These are phyloP conservation scores for Bombus confusus DNA, from an alignment of 1,140 invertebrate genomes.

Conservation along the genomic window DNA sequence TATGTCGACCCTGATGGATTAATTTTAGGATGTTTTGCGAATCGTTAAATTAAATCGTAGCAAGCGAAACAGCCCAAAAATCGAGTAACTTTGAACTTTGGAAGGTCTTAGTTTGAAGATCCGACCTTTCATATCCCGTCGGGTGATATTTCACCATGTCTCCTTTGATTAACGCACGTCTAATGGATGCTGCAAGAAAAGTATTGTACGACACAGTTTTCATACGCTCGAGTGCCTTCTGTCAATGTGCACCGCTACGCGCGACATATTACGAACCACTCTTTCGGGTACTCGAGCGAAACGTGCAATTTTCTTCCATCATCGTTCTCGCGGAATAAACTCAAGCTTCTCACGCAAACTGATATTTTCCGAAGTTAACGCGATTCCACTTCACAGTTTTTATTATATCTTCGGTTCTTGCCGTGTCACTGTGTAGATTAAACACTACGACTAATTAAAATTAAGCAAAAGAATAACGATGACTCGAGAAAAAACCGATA, in stretches of 20 bases:
- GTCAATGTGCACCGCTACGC: not conserved
- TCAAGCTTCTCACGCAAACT: not conserved
- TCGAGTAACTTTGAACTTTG: not conserved
- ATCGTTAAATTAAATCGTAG: not conserved
- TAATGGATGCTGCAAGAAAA: constrained; percentile 6
- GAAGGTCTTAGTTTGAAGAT: not conserved
- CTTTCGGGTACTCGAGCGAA: not conserved
- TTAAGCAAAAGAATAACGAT: not conserved
- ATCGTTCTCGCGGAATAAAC: not conserved
- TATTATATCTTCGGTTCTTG: not conserved
- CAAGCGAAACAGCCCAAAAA: not conserved
- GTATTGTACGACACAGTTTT: not conserved
- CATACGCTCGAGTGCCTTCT: not conserved
- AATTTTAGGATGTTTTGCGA: no score
- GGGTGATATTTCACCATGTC: not conserved
- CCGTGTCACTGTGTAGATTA: not conserved
- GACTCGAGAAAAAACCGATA: not conserved
- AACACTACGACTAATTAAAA: not conserved
- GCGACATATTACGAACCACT: not conserved
- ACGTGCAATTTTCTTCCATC: not conserved
- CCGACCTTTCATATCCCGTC: not conserved
- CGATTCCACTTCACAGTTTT: not conserved
- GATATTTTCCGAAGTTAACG: not conserved
- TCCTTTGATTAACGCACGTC: constrained; percentile 2
- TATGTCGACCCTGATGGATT: no score